phyloP scores from a whole-genome alignment of 2,888 invertebrate species.

The Oithona nana region DNA sequence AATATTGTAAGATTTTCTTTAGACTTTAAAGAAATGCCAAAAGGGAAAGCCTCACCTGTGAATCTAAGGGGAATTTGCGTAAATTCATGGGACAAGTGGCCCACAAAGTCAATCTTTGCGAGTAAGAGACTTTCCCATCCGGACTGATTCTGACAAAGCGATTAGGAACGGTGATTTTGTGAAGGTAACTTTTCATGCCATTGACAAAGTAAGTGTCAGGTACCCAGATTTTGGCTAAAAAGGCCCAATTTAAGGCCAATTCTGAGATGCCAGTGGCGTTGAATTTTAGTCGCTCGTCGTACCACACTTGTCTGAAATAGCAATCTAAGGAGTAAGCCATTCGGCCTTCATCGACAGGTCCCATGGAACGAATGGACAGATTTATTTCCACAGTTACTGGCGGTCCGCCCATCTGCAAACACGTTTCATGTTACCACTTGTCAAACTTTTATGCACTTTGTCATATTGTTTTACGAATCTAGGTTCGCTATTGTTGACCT shows the following conservation, averaged over 20 bases:
- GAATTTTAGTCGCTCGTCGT: constrained; percentile 34
- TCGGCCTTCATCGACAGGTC: constrained; percentile 30
- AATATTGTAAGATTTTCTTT: too few relatives aligned
- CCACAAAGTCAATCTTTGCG: constrained; percentile 30
- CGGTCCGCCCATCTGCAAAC: constrained; percentile 19
- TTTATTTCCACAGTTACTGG: constrained; percentile 28
- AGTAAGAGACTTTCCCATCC: constrained; percentile 12
- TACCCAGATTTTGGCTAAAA: constrained; percentile 38
- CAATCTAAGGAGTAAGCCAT: constrained; percentile 14
- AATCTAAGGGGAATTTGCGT: constrained; percentile 17
- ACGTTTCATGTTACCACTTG: background rate
- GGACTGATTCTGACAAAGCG: constrained; percentile 21
- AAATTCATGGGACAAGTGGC: constrained; percentile 34
- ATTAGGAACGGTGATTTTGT: constrained; percentile 36
- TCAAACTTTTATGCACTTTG: background rate
- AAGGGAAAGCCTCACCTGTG: constrained; percentile 30
- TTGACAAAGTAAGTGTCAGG: constrained; percentile 39
- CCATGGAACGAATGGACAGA: constrained; percentile 30
- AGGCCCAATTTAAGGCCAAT: constrained; percentile 35
- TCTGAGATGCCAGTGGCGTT: constrained; percentile 24
- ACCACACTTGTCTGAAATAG: constrained; percentile 30
- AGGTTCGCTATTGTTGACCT: too few relatives aligned
- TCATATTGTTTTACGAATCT: background rate
- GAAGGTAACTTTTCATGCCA: constrained; percentile 35
- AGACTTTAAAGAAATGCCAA: too few relatives aligned